Conservation (phyloP, 2,113 vertebrate species). For the Otis tarda region DNA sequence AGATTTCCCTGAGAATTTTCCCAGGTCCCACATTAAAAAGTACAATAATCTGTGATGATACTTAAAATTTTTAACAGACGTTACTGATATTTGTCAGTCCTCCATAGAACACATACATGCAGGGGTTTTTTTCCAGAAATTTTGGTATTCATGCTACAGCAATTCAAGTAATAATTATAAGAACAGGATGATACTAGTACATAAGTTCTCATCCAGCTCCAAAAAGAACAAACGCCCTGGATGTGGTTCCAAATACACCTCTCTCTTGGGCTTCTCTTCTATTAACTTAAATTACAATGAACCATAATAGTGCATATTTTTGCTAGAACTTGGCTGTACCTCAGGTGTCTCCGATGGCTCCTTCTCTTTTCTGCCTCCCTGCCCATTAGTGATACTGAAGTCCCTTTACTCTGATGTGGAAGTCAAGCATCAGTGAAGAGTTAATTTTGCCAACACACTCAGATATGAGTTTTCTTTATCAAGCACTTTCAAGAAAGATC, state of each 20-base stretch:
- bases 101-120: neutral
- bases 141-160: neutral
- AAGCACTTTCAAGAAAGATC: neutral
- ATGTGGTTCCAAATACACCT: constrained; percentile 23
- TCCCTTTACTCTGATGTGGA: neutral
- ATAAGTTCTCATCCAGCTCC: neutral
- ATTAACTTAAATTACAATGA: constrained; percentile 21
- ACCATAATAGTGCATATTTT: constrained; percentile 23
- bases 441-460: neutral
- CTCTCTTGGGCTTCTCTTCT: neutral
- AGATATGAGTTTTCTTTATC: neutral
- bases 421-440: neutral
- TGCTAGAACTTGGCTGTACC: neutral
- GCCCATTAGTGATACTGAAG: neutral
- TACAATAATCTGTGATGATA: neutral
- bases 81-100: neutral
- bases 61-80: constrained; percentile 6
- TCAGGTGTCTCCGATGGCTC: neutral
- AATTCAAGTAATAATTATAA: neutral
- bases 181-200: neutral
- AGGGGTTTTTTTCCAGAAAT: neutral
- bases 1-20: constrained; percentile 10
- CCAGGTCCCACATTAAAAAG: neutral
- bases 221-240: neutral
- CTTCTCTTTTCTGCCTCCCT: neutral